A percentile compares a stretch with the other conserved stretches of the same genome.
Evolutionary conservation across 2,113 vertebrate species (phyloP).

Genomic region (Sinosuthora webbiana): DNA sequence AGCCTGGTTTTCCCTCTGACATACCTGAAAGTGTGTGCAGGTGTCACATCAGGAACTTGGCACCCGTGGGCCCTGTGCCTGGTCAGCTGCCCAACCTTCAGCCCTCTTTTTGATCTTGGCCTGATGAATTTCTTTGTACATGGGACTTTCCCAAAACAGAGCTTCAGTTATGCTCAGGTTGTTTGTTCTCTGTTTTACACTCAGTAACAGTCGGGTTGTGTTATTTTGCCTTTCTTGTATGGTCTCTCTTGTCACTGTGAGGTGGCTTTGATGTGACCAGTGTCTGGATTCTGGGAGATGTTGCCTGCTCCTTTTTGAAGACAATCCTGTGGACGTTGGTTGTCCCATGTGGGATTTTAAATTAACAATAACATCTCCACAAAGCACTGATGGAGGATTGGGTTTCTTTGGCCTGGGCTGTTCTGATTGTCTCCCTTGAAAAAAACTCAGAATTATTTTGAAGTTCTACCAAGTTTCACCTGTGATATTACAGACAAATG

Average conservation of each 20-base stretch:
- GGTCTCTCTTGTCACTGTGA: not conserved
- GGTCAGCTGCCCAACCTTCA: not conserved
- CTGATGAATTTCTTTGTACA: not conserved
- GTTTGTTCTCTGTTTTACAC: not conserved
- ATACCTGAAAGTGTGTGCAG: not conserved
- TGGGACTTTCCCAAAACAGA: not conserved
- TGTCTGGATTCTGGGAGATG: not conserved
- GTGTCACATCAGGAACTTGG: not conserved
- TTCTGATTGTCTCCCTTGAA: not conserved
- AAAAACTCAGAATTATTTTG: not conserved
- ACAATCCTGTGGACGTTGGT: not conserved
- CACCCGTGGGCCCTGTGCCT: not conserved
- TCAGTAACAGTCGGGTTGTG: not conserved
- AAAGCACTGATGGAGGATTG: not conserved
- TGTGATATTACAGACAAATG: not conserved
- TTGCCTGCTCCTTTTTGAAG: not conserved
- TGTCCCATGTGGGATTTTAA: rapidly evolving
- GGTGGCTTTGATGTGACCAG: not conserved
- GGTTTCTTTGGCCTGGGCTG: not conserved
- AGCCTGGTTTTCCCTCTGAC: not conserved
- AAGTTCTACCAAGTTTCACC: not conserved
- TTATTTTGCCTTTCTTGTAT: not conserved
- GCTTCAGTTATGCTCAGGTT: not conserved
- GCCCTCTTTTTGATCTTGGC: not conserved
- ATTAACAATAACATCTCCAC: not conserved